Evolutionary conservation across 2,113 vertebrate genomes (phyloP).

Genomic region (Brachyistius frenatus): DNA sequence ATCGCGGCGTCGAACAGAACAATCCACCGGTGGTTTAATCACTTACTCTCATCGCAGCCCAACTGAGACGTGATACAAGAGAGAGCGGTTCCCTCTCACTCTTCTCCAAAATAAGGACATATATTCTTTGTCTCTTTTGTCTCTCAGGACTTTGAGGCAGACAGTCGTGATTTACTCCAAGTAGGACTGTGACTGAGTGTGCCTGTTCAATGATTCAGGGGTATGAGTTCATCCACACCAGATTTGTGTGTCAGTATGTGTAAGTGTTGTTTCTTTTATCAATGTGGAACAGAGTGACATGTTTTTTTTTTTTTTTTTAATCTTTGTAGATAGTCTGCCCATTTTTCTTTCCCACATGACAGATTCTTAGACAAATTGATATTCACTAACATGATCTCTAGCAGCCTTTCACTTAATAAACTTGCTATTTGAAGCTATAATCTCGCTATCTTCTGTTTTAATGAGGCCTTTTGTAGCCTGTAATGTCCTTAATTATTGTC

Average conservation of each 20-base stretch:
- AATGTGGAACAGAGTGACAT: conserved; percentile 18
- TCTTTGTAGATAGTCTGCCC: neutral
- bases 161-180: conserved; percentile 40
- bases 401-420: neutral
- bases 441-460: neutral
- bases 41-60: conserved; percentile 51
- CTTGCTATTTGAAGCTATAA: neutral
- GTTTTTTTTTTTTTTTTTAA: neutral
- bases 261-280: conserved; percentile 25
- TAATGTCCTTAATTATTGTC: conserved; percentile 5
- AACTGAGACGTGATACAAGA: conserved; percentile 45
- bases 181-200: conserved; percentile 34
- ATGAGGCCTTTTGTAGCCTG: conserved; percentile 6
- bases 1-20: conserved; percentile 4
- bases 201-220: conserved; percentile 37
- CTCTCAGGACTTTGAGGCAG: conserved; percentile 49
- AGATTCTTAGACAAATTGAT: conserved; percentile 8
- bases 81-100: conserved; percentile 20
- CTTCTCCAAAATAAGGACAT: conserved; percentile 51
- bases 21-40: conserved; percentile 56
- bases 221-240: conserved; percentile 28
- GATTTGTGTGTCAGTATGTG: neutral
- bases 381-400: conserved; percentile 9
- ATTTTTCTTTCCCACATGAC: neutral
- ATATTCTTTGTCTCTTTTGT: conserved; percentile 54